phyloP scores from a whole-genome alignment of 1,140 invertebrate genomes.

The Sminthurinus signatus region DNA sequence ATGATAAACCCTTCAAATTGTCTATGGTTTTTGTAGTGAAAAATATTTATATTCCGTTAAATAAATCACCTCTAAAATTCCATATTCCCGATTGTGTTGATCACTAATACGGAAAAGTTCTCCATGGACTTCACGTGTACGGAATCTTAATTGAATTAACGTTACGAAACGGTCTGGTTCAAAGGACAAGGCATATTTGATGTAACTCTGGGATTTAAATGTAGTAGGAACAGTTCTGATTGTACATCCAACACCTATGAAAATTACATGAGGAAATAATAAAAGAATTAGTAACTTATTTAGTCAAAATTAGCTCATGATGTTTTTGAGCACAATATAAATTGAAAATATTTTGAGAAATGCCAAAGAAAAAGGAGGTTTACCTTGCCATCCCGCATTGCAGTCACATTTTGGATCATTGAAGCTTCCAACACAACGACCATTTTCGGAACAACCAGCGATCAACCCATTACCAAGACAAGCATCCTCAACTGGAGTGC shows the following conservation, averaged over 20 bases:
- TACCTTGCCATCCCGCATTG: constrained; percentile 36
- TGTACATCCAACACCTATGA: constrained; percentile 62
- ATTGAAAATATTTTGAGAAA: no score
- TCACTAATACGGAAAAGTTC: constrained; percentile 87
- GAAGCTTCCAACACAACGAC: constrained; percentile 85
- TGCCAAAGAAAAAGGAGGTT: no score
- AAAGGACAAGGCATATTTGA: constrained; percentile 91
- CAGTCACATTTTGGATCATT: constrained; percentile 69
- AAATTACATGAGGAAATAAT: no score
- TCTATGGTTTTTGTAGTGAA: neutral
- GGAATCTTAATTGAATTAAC: constrained; percentile 75
- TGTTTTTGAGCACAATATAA: no score
- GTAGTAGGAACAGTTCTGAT: constrained; percentile 76
- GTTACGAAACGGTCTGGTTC: constrained; percentile 87
- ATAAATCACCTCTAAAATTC: constrained; percentile 72
- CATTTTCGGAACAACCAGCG: constrained; percentile 80
- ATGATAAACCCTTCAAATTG: no score
- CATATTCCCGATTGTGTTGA: constrained; percentile 90
- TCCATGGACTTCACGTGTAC: constrained; percentile 85
- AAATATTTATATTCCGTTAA: neutral
- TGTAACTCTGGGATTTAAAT: constrained; percentile 86
- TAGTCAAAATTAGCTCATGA: no score
- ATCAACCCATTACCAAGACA: constrained; percentile 69
- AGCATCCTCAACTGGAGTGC: constrained; percentile 81
- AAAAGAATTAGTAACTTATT: no score